phyloP scores from a whole-genome alignment of 1,140 invertebrate genomes.

The Acromyrmex heyeri region DNA sequence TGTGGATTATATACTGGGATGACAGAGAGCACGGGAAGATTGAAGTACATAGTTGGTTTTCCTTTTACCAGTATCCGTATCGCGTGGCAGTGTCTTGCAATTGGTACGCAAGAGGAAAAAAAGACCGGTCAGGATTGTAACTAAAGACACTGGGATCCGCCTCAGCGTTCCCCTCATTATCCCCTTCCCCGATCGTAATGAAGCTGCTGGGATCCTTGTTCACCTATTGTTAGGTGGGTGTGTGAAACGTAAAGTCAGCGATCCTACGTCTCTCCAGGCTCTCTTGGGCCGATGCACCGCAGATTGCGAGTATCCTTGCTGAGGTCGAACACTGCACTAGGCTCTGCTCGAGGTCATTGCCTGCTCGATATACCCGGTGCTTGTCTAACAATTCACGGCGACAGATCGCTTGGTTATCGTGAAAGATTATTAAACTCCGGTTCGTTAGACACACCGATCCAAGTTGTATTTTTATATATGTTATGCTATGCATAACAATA shows the following conservation, averaged over 20 bases:
- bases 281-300: slow-evolving; percentile 78
- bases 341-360: slow-evolving; percentile 80
- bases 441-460: neutral
- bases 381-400: slow-evolving; percentile 55
- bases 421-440: neutral
- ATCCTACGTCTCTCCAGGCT: slow-evolving; percentile 66
- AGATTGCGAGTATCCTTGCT: slow-evolving; percentile 84
- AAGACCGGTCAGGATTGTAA: slow-evolving; percentile 47
- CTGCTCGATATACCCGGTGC: slow-evolving; percentile 76
- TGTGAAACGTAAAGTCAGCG: slow-evolving; percentile 75
- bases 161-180: neutral
- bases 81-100: slow-evolving; percentile 48
- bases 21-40: neutral
- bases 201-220: slow-evolving; percentile 16
- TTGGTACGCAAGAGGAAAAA: slow-evolving; percentile 32
- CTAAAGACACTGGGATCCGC: slow-evolving; percentile 15
- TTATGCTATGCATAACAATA: too few species aligned
- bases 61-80: slow-evolving; percentile 20
- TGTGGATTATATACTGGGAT: neutral
- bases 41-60: neutral
- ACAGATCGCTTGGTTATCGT: neutral
- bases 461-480: neutral
- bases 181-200: slow-evolving; percentile 25
- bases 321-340: slow-evolving; percentile 67
- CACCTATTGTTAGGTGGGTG: slow-evolving; percentile 70